These are phyloP conservation scores for Chionodraco myersi DNA, from an alignment of 2,113 vertebrate genomes.

Conservation along the genomic window DNA sequence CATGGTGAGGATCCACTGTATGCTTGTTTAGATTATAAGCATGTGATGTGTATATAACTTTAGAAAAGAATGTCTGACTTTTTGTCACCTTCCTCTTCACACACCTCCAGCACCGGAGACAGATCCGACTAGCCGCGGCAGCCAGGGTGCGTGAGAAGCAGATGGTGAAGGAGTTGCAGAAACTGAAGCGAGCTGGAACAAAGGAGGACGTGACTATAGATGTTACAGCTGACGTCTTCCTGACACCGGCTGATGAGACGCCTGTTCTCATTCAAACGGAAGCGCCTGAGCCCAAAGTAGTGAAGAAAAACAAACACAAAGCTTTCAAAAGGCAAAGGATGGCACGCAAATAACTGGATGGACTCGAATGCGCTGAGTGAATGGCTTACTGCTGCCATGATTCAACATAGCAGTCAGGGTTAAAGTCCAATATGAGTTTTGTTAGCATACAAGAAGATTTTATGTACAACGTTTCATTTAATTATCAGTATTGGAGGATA, in stretches of 20 bases:
- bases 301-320: conserved; percentile 88
- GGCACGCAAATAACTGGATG: conserved; percentile 56
- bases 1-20: conserved; percentile 82
- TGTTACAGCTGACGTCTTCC: conserved; percentile 91
- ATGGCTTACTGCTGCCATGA: background rate
- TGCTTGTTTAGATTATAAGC: background rate
- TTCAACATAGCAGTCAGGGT: background rate
- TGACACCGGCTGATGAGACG: conserved; percentile 88
- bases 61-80: background rate
- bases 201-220: conserved; percentile 84
- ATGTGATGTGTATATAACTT: background rate
- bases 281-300: conserved; percentile 81
- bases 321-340: conserved; percentile 88
- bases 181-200: conserved; percentile 83
- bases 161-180: conserved; percentile 91
- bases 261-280: conserved; percentile 83
- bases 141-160: conserved; percentile 91
- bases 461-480: background rate
- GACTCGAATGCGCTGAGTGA: conserved; percentile 18
- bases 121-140: conserved; percentile 86
- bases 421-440: background rate
- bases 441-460: background rate
- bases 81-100: background rate
- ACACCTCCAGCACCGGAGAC: conserved; percentile 86
- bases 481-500: background rate